Base-by-base conservation (phyloP, 2,888 invertebrate species). In the Pammene aurita region DNA sequence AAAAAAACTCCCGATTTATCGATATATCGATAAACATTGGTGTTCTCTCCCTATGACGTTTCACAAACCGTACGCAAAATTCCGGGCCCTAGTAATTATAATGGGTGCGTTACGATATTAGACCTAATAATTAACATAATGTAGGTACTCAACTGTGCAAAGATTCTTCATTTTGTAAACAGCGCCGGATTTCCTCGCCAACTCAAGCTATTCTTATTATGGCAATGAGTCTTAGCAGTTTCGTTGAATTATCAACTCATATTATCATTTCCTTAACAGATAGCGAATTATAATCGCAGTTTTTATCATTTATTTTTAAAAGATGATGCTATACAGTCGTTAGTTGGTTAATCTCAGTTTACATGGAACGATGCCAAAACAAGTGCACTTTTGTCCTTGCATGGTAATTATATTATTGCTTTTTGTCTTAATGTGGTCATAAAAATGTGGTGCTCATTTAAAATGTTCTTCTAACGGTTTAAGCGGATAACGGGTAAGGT, bases 311-410 rank as follows among this genome's bases (percentile, higher is more conserved):
- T 60, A 55, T 58, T 48, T 57, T 48, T 35, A 6, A 16, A 41
- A 60, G 48, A 65, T 48, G 55, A 60, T 10, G 35, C 9, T 11
- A 44, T 11, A 35, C n/a, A 58, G 52, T 58, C 65, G 69, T 13
- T 41, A 63, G 48, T 60, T 54, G 55, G 42, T 44, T 64, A 16
- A 48, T 44, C 7, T 46, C 69, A 69, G 62, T 67, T 46, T 63
- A n/a, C 10, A 58, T 67, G 57, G 26, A 63, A 56, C 67, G 11
- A 67, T 67, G 67, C 38, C 56, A 54, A 67, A 71, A 48, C 63
- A 67, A 67, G 71, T 71, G 60, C 58, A 64, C 14, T 71, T 71
- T 54, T 71, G 67, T 67, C 67, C 42, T 16, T 67, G 70, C 18
- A n/a, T 57, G 67, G 71, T 71, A 64, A 67, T 44, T 56, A 71